Base-by-base conservation (phyloP, 2,888 invertebrate species). In the Onchidella celtica region DNA sequence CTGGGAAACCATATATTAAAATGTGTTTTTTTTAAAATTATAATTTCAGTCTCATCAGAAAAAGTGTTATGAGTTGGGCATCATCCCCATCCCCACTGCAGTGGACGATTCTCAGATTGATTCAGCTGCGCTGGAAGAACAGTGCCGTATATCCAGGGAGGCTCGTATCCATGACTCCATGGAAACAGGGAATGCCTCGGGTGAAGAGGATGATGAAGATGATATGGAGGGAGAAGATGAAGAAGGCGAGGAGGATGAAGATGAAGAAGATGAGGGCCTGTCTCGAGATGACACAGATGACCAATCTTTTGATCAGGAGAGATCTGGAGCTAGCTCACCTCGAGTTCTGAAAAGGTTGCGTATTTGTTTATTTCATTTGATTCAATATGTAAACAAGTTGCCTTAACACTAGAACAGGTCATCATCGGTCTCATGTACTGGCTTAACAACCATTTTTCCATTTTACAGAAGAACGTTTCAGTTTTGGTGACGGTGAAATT, bases 41-140 rank as follows among this genome's bases (percentile, higher is more conserved):
- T n/a, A n/a, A 27, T 1, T 2, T 0, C 55, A 84, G 84, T 82
- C 84, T n/a, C 99, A 99, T 93, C 97, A 89, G 65, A 98, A 98
- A 93, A 97, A 97, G 92, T 98, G 98, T 93, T 95, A 96, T 36
- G 97, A 97, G 90, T 95, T 96, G 87, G 97, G 96, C 84, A 96
- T 97, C 86, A 95, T 95, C 90, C 97, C 97, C 0, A 96, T 95
- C 0, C 95, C 95, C 0, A 95, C 95, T 63, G 94, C 94, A 0
- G 94, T 96, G 70, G 96, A 96, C 87, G 95, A 95, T 38, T 95
- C 94, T 2, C 94, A 95, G 85, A 94, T 94, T 84, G 95, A 95
- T 88, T 93, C 94, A 78, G 94, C 95, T 86, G 93, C 95, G 21
- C 91, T 95, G 34, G 94, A 94, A 0, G 93, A 94, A 59, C 93